A percentile compares a stretch with the other conserved stretches of the same genome.
phyloP scores from a whole-genome alignment of 1,140 invertebrate species.

The Pogonomyrmex barbatus region DNA sequence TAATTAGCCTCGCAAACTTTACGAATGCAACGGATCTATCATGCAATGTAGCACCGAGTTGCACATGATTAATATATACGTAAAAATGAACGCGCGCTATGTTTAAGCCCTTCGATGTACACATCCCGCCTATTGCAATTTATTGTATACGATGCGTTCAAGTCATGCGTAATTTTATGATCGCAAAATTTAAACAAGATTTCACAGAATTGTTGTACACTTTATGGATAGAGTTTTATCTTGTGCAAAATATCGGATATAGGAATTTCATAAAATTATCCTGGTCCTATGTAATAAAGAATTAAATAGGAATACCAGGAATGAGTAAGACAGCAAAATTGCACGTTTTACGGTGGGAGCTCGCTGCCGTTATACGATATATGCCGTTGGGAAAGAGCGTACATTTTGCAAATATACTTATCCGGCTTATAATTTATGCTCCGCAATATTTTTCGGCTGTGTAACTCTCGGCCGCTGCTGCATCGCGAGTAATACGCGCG shows the following conservation, averaged over 20 bases:
- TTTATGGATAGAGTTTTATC: neutral
- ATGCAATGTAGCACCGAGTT: neutral
- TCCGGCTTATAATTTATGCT: slow-evolving; percentile 54
- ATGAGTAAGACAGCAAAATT: slow-evolving; percentile 37
- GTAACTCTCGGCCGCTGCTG: slow-evolving; percentile 36
- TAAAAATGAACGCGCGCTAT: neutral
- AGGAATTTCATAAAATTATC: slow-evolving; percentile 23
- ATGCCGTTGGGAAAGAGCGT: slow-evolving; percentile 37
- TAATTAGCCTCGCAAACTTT: slow-evolving; percentile 43
- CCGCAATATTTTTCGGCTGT: slow-evolving; percentile 56
- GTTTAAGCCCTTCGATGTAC: neutral
- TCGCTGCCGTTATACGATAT: slow-evolving; percentile 14
- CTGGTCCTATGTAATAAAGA: neutral
- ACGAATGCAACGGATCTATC: slow-evolving; percentile 9
- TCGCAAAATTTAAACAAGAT: neutral
- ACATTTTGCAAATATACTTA: slow-evolving; percentile 56
- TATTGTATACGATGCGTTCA: neutral
- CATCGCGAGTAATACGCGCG: slow-evolving; percentile 42
- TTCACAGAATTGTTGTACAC: too few species aligned
- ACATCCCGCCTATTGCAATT: neutral
- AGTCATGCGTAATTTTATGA: neutral
- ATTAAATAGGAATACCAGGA: slow-evolving; percentile 22
- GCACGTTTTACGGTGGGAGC: slow-evolving; percentile 27
- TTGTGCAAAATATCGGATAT: neutral
- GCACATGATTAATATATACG: neutral